Base-by-base conservation (phyloP, 2,113 vertebrate species). In the Sander vitreus region DNA sequence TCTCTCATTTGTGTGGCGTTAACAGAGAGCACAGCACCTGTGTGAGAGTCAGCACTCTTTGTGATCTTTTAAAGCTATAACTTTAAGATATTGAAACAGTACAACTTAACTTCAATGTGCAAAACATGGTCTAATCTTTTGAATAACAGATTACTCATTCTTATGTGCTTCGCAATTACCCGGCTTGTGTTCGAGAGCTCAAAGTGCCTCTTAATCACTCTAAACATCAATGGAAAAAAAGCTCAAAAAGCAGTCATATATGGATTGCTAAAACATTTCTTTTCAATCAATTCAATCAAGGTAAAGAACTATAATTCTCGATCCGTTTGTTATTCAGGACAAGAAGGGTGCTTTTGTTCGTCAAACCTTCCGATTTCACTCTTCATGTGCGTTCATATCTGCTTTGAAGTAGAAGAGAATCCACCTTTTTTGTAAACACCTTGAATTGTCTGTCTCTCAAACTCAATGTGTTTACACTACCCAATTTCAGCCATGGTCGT, bases 131-230 rank as follows among this genome's bases (percentile, higher is more conserved):
- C 9, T 43, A 0, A 65, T 72, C 0, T 23, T 73, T 54, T 74
- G 21, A 73, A 73, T 25, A 76, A 54, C 59, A 81, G 43, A 74
- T 62, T 55, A 27, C 27, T 63, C 11, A 48, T 57, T 70, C 54
- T 63, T 33, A 10, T 55, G 23, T 63, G 74, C 48, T 73, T 75
- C 12, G 36, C 43, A 83, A 67, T 84, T 81, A 68, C 68, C 30
- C 13, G 45, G 9, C 64, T 65, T 57, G 50, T 63, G 43, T 79
- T 53, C 0, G 19, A 80, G 27, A 73, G 76, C 81, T 83, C 51
- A 78, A 86, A 88, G 84, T 72, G 43, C 59, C n/a, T n/a, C n/a
- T n/a, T n/a, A 83, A 67, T 36, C 48, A 63, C 57, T 58, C 69
- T 13, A 6, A 53, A 72, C 78, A 76, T 86, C 74, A 79, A 76